phyloP scores from a whole-genome alignment of 2,888 invertebrate species.

The Phlogophora meticulosa region DNA sequence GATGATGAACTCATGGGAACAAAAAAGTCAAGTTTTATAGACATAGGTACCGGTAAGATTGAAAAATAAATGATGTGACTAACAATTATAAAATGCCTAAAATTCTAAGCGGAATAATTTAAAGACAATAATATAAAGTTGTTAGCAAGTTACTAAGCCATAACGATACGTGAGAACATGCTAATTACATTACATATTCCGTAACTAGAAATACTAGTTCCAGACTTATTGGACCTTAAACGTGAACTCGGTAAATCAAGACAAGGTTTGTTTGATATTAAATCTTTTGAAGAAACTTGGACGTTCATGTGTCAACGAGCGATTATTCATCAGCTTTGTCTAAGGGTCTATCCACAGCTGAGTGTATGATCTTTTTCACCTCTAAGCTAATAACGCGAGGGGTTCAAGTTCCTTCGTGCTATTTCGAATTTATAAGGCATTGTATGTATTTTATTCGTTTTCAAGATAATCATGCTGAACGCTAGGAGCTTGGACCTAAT shows the following conservation, averaged over 20 bases:
- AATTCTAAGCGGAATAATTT: neutral
- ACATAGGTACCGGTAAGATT: neutral
- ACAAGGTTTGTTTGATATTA: slow-evolving; percentile 41
- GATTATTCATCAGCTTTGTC: too few species aligned
- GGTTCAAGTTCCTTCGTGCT: too few species aligned
- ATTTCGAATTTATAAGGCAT: too few species aligned
- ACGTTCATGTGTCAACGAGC: neutral
- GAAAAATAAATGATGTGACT: too few species aligned
- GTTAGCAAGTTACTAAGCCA: neutral
- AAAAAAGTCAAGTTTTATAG: neutral
- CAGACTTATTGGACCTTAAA: slow-evolving; percentile 59
- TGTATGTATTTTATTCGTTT: too few species aligned
- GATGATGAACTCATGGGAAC: neutral
- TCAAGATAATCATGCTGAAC: neutral
- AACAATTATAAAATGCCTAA: neutral
- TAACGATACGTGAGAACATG: slow-evolving; percentile 26
- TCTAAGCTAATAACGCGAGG: too few species aligned
- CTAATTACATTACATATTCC: slow-evolving; percentile 38
- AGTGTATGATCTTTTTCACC: too few species aligned
- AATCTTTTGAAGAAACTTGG: slow-evolving; percentile 1
- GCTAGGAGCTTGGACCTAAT: slow-evolving; percentile 14
- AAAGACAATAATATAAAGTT: neutral
- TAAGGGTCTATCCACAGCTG: too few species aligned
- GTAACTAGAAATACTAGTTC: slow-evolving; percentile 59
- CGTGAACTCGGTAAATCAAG: slow-evolving; percentile 56